Percentiles rank a stretch among this genome's conserved stretches.
Evolutionary conservation across 37 sponge, comb jelly and placozoan species (phyloP).

Genomic region (Hormiphora californensis): DNA sequence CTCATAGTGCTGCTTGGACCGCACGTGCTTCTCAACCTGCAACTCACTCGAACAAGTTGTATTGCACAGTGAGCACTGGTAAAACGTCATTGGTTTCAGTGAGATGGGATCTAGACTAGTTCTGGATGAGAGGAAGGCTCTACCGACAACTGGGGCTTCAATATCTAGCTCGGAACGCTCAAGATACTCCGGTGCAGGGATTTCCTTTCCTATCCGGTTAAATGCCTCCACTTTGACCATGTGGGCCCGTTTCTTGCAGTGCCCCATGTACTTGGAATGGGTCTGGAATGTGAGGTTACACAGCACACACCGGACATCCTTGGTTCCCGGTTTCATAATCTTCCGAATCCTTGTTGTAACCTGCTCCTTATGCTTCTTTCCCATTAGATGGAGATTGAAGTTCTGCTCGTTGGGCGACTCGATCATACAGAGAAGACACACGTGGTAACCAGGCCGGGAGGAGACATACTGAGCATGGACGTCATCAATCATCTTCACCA

Average conservation of each 20-base stretch:
- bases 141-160: constrained; percentile 28
- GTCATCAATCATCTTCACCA: neutral
- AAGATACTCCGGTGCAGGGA: constrained; percentile 4
- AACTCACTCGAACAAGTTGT: neutral
- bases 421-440: constrained; percentile 43
- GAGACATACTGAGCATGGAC: constrained; percentile 14
- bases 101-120: neutral
- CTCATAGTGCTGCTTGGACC: constrained; percentile 23
- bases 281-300: neutral
- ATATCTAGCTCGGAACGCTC: constrained; percentile 16
- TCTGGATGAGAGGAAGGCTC: constrained; percentile 37
- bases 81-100: neutral
- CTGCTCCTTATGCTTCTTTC: constrained; percentile 17
- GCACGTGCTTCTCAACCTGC: constrained; percentile 44
- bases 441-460: constrained; percentile 3
- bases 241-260: neutral
- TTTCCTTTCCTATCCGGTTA: neutral
- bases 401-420: constrained; percentile 9
- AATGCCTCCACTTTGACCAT: neutral
- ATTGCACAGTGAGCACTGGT: constrained; percentile 24
- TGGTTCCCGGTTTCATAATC: neutral
- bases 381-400: neutral
- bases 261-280: constrained; percentile 14
- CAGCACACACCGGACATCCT: neutral
- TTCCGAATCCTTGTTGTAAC: neutral